Evolutionary conservation across 1,140 invertebrate species (phyloP), one percentile per base, ranked within the genome.

Genomic region (Rhizoglyphus robini): DNA sequence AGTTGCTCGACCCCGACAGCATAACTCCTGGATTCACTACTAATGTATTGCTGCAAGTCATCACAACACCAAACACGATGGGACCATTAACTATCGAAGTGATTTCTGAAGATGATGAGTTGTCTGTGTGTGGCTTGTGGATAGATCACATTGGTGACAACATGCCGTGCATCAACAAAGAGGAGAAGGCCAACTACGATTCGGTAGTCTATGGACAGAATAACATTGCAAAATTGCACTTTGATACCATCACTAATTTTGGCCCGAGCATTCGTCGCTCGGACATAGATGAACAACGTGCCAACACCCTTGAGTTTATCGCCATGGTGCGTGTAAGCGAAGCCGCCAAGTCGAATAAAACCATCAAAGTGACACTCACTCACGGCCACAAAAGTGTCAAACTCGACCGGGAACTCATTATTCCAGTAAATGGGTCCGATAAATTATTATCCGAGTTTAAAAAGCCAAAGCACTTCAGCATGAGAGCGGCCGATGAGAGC

Each of bases 81-180:
- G 46, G 65, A 3, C 47, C 30, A 13, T 36, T 65, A 13, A 18
- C 18, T 4, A 58, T 70, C 11, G 68, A 67, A 38, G 32, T 70
- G 13, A 41, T 51, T 38, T 58, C 63, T 0, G 63, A 41, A 18
- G 68, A 67, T 29, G 66, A 67, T 29, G 58, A 60, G 13, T 60
- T 70, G n/a, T 63, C 66, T 49, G 65, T 71, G 29, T 71, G 70
- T 34, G 68, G 66, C 32, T 48, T 71, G 18, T 68, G 67, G 32
- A 68, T 71, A 4, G 66, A 67, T 47, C 62, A 67, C 0, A 66
- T 69, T 4, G 70, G 70, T 1, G 63, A 68, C 25, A 70, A 69
- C 30, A 38, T 71, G 57, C 70, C 70, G 0, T 71, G 70, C 48
- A 25, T 71, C 1, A 62, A 69, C 23, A 25, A 48, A 4, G 38